Base-by-base conservation (phyloP, 2,113 vertebrate genomes). In the Chascanopsetta lugubris region DNA sequence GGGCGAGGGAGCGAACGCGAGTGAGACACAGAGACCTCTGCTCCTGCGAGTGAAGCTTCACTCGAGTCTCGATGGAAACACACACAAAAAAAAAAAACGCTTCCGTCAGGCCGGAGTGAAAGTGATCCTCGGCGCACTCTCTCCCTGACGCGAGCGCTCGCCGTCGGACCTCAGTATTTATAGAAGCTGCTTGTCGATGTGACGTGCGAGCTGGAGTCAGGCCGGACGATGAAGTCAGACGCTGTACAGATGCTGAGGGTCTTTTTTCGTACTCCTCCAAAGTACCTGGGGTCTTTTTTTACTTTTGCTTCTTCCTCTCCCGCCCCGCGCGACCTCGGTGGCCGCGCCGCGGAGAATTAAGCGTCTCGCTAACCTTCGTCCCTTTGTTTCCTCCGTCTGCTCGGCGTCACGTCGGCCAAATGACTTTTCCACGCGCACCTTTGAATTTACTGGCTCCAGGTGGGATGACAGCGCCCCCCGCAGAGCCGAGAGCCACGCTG, bases 41-140 rank as follows among this genome's bases (percentile, higher is more conserved):
- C 75, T 76, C 49, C 56, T 55, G 49, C 76, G 76, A 87, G 72
- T 45, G 70, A 85, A 3, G 12, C 65, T 73, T 67, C 60, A 62
- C 70, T 51, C 80, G 53, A 60, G 70, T 72, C 85, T 82, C 82
- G 25, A 2, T 38, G 72, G 85, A 74, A 69, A 17, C 34, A 74
- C 72, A 17, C 34, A 69, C 21, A 63, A 64, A 50, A 7, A 21
- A 45, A 20, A 45, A 11, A 45, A 20, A 11, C 2, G 10, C 9
- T 60, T 75, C 40, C 65, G n/a, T n/a, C n/a, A 48, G 59, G 61
- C 72, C 54, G 4, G 15, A 61, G 68, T 74, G 50, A 70, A 75
- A 66, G 30, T 9, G 59, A 79, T 74, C 57, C 77, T 79, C 71
- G 26, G 75, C 80, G 74, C 67, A 42, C 76, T 80, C 67, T 68